Percentiles rank a stretch among this genome's conserved stretches.
phyloP scores from a whole-genome alignment of 2,113 vertebrate genomes.

The Colius striatus region DNA sequence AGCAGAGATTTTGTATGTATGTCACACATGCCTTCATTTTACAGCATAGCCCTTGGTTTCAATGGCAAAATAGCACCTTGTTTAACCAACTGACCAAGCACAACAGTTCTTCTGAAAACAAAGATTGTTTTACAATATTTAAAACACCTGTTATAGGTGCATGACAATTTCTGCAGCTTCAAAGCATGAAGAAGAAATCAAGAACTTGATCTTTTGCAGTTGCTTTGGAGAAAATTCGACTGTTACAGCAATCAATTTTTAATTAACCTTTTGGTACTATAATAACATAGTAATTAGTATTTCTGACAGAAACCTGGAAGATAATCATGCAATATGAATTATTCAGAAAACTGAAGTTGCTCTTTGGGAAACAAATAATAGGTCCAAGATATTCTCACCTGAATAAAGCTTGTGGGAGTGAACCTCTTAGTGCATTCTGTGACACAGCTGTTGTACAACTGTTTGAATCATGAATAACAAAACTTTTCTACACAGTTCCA shows the following conservation, averaged over 20 bases:
- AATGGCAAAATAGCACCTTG: not conserved
- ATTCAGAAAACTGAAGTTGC: not conserved
- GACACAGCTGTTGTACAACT: not conserved
- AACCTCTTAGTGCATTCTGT: not conserved
- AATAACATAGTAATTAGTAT: constrained; percentile 35
- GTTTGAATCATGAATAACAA: not conserved
- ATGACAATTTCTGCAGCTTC: not conserved
- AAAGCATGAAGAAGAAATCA: not conserved
- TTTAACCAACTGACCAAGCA: not conserved
- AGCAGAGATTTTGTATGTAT: not conserved
- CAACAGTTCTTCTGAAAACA: not conserved
- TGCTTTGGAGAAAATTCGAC: constrained; percentile 2
- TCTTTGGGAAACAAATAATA: not conserved
- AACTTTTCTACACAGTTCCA: not conserved
- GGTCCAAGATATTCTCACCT: not conserved
- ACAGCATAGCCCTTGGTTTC: not conserved
- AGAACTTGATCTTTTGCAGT: not conserved
- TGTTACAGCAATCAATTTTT: constrained; percentile 1
- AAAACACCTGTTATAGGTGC: not conserved
- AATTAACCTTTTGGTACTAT: constrained; percentile 15
- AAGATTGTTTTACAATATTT: not conserved
- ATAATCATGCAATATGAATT: constrained; percentile 21
- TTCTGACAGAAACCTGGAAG: constrained; percentile 42
- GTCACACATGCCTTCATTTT: not conserved
- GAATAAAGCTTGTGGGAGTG: not conserved